Conservation (phyloP, 1,140 invertebrate species). For the Callitettix versicolor region DNA sequence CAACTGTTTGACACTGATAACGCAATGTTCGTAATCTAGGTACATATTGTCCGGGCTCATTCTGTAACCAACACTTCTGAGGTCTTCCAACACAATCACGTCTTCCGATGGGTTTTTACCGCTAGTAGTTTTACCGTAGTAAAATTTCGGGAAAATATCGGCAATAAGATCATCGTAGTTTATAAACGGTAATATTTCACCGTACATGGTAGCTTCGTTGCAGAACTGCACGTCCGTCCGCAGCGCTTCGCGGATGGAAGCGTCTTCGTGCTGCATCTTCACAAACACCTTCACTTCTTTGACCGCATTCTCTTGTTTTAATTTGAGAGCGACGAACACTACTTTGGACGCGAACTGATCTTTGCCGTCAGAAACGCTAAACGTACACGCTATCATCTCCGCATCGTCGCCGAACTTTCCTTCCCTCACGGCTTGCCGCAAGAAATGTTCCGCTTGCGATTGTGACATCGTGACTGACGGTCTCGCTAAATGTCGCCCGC, state of each 20-base stretch:
- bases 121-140: slow-evolving; percentile 12
- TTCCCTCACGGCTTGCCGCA: too few relatives aligned
- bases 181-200: slow-evolving; percentile 15
- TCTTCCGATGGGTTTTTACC: slow-evolving; percentile 11
- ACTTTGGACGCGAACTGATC: too few relatives aligned
- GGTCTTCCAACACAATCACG: slow-evolving; percentile 31
- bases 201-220: slow-evolving; percentile 22
- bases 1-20: slow-evolving; percentile 29
- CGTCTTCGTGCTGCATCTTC: background rate
- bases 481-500: too few relatives aligned
- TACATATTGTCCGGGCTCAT: background rate
- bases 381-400: too few relatives aligned
- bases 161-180: background rate
- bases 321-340: too few relatives aligned
- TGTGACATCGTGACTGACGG: too few relatives aligned
- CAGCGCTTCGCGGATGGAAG: background rate
- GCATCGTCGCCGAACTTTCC: too few relatives aligned
- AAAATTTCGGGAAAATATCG: slow-evolving; percentile 16
- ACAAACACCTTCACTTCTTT: background rate
- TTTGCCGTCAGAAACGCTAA: too few relatives aligned
- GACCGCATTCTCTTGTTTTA: too few relatives aligned
- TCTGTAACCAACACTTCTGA: slow-evolving; percentile 18
- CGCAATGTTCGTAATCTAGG: slow-evolving; percentile 27
- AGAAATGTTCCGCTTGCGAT: too few relatives aligned
- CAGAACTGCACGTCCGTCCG: slow-evolving; percentile 16